phyloP scores from a whole-genome alignment of 2,797 vertebrate genomes.

The Propithecus deckenii region DNA sequence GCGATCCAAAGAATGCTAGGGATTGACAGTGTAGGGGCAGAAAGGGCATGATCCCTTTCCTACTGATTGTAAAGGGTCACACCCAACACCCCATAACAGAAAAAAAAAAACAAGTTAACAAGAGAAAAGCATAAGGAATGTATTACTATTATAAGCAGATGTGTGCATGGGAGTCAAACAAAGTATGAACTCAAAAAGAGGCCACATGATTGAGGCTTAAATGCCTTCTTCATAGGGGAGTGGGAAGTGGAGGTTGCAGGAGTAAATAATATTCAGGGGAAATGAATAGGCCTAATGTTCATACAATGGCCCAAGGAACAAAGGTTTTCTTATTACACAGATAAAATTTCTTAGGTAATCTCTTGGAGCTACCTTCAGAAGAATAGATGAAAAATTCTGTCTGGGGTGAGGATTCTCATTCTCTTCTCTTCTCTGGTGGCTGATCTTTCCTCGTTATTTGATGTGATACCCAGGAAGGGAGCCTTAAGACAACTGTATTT shows the following conservation, averaged over 20 bases:
- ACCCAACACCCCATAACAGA: no score
- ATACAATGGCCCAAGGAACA: not conserved
- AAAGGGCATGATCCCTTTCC: not conserved
- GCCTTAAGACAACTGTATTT: not conserved
- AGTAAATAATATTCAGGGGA: not conserved
- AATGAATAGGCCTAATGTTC: not conserved
- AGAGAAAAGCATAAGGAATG: not conserved
- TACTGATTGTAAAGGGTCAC: no score
- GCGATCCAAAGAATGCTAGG: not conserved
- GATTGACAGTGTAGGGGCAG: not conserved
- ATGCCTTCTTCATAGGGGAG: not conserved
- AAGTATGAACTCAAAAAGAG: not conserved
- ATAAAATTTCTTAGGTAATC: no score
- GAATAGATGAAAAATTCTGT: not conserved
- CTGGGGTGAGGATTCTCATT: not conserved
- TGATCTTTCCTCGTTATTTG: not conserved
- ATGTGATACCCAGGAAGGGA: not conserved
- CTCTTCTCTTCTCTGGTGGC: not conserved
- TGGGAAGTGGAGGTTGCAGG: not conserved
- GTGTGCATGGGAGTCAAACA: not conserved
- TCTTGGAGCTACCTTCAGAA: not conserved
- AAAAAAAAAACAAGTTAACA: not conserved
- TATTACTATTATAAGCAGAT: not conserved
- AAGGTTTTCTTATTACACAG: no score
- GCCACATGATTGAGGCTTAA: not conserved